Evolutionary conservation across 2,888 invertebrate genomes (phyloP).

Genomic region (Xestia rhomboidea): DNA sequence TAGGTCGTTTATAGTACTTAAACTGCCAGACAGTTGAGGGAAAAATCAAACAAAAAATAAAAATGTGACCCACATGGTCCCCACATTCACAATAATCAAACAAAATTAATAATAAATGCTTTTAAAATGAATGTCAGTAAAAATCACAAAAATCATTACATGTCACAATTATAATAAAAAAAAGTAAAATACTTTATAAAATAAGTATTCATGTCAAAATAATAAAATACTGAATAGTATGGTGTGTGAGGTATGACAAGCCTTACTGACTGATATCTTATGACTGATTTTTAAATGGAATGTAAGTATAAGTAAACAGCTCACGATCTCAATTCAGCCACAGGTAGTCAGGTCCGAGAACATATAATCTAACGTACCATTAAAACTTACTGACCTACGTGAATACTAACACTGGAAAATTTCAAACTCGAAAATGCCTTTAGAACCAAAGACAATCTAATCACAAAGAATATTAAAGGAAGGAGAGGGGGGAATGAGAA

Average conservation of each 20-base stretch:
- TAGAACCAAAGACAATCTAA: conserved; percentile 43
- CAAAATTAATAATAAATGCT: no score
- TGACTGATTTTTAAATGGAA: conserved; percentile 19
- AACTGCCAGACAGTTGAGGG: no score
- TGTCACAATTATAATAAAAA: no score
- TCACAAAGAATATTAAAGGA: conserved; percentile 35
- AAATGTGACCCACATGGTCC: no score
- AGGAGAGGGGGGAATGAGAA: neutral
- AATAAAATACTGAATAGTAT: no score
- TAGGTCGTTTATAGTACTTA: no score
- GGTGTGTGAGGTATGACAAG: neutral
- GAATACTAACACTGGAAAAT: conserved; percentile 21
- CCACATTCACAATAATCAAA: no score
- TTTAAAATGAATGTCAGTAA: no score
- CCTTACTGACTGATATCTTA: neutral
- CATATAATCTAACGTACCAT: conserved; percentile 46
- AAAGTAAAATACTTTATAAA: no score
- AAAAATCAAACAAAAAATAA: no score
- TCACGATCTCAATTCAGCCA: conserved; percentile 45
- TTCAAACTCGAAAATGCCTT: neutral
- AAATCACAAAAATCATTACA: no score
- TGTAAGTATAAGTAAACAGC: conserved; percentile 41
- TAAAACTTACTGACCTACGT: conserved; percentile 48
- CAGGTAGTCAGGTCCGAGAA: conserved; percentile 25
- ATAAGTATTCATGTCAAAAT: no score